Conservation (phyloP, 2,113 vertebrate species). For the Triplophysa siluroides region DNA sequence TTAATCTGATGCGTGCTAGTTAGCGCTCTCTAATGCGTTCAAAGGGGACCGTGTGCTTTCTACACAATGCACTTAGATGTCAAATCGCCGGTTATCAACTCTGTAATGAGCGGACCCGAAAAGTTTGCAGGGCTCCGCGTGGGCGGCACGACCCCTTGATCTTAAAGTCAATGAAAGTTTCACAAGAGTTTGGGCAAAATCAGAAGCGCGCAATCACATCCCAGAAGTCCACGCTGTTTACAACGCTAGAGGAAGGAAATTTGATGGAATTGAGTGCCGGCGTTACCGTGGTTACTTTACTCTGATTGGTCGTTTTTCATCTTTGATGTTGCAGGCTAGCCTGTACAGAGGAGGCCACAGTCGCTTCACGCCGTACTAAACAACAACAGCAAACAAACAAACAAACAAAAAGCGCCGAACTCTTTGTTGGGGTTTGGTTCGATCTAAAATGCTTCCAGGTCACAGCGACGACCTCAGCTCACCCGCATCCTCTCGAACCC, state of each 20-base stretch:
- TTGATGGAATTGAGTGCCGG: neutral
- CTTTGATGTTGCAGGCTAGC: constrained; percentile 94
- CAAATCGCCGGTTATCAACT: neutral
- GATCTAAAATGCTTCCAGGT: constrained; percentile 69
- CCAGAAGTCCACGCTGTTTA: neutral
- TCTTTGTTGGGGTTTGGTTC: constrained; percentile 64
- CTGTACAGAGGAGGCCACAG: constrained; percentile 90
- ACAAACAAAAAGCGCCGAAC: constrained; percentile 47
- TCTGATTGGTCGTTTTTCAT: constrained; percentile 86
- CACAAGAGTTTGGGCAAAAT: neutral
- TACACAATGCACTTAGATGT: neutral
- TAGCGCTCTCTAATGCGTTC: constrained; percentile 11
- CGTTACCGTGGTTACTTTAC: constrained; percentile 58
- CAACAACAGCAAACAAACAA: constrained; percentile 65
- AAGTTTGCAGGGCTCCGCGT: neutral
- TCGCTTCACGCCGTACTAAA: constrained; percentile 79
- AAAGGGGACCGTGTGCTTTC: neutral
- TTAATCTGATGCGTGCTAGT: constrained; percentile 46
- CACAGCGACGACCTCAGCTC: constrained; percentile 58
- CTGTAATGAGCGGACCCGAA: neutral
- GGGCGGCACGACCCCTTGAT: neutral
- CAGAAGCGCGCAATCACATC: neutral
- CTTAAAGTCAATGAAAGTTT: neutral
- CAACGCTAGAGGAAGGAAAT: neutral
- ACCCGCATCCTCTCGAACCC: constrained; percentile 52